Conservation (phyloP, 1,140 invertebrate genomes). For the Arion vulgaris region DNA sequence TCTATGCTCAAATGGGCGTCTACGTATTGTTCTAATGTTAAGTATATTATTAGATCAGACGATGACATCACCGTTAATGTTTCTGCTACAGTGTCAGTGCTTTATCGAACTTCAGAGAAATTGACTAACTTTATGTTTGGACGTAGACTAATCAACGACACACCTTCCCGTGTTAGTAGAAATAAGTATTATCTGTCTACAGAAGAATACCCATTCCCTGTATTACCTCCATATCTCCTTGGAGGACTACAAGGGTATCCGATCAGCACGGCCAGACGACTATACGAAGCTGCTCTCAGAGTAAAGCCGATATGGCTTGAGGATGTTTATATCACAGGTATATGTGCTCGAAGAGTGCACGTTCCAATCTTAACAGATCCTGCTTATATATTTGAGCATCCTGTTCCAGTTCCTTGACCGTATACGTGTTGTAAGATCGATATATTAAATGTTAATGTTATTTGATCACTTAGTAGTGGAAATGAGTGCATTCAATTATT, state of each 20-base stretch:
- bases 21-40: neutral
- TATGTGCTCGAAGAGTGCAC: neutral
- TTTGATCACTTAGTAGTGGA: neutral
- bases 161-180: neutral
- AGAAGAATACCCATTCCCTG: neutral
- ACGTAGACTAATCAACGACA: neutral
- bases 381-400: neutral
- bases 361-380: neutral
- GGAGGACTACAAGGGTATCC: conserved; percentile 10
- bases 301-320: conserved; percentile 4
- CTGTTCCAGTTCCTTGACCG: too few relatives aligned
- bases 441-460: neutral
- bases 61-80: conserved; percentile 23
- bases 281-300: conserved; percentile 1
- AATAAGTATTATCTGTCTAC: conserved; percentile 1
- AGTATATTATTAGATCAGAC: conserved; percentile 14
- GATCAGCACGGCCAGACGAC: neutral
- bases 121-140: neutral
- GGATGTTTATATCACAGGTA: conserved; percentile 2
- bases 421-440: neutral
- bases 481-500: neutral
- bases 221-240: neutral
- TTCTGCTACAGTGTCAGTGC: neutral
- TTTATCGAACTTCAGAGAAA: neutral
- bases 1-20: conserved; percentile 4